Conservation (phyloP, 2,888 invertebrate genomes). For the Netelia melanura region DNA sequence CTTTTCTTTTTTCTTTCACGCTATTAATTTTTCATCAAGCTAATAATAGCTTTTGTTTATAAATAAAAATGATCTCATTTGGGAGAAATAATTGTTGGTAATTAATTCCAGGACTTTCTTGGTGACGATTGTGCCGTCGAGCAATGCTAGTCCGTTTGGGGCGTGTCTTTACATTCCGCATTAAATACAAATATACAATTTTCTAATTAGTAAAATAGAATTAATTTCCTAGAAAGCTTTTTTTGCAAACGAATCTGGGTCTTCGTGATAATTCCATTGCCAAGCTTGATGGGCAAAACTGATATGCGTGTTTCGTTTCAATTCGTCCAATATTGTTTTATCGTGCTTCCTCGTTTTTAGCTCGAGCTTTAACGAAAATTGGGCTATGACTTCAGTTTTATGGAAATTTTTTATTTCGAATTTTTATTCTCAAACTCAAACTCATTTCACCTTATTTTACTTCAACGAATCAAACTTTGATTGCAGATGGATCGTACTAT, state of each 20-base stretch:
- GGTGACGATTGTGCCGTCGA: neutral
- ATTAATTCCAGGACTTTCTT: neutral
- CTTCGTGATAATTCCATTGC: neutral
- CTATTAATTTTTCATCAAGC: too few species aligned
- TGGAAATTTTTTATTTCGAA: too few species aligned
- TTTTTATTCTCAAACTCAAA: too few species aligned
- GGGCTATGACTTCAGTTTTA: too few species aligned
- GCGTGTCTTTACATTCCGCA: neutral
- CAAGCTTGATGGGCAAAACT: neutral
- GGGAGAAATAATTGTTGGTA: neutral
- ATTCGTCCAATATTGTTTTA: neutral
- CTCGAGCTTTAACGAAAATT: neutral
- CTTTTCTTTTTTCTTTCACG: too few species aligned
- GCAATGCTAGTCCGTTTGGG: neutral
- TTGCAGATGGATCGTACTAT: too few species aligned
- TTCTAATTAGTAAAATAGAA: neutral
- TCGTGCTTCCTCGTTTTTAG: neutral
- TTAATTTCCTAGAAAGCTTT: neutral
- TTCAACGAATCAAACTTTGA: too few species aligned
- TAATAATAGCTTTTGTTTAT: too few species aligned
- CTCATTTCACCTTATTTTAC: too few species aligned
- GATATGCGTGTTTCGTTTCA: neutral
- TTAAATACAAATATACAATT: neutral
- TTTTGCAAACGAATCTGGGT: neutral
- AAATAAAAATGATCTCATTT: too few species aligned